A percentile compares a stretch with the other conserved stretches of the same genome.
Evolutionary conservation across 2,797 vertebrate species (phyloP).

Genomic region (Falco rusticolus): DNA sequence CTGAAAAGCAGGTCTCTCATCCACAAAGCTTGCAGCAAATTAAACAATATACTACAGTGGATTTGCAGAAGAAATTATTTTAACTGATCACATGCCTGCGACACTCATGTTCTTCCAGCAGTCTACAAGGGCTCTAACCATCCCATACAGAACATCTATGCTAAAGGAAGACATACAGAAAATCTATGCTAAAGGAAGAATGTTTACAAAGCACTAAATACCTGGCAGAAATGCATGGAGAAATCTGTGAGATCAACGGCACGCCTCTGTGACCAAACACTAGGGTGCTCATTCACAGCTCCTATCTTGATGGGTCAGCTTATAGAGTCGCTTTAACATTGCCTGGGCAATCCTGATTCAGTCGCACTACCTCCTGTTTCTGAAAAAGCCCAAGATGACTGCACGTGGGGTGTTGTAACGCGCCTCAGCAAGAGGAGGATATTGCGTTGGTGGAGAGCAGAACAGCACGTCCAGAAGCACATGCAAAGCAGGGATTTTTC

Average conservation of each 20-base stretch:
- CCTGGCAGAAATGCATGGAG: not conserved
- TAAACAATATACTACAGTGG: not conserved
- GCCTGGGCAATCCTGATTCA: not conserved
- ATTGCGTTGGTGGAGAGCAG: slow-evolving; percentile 31
- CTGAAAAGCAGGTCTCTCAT: not conserved
- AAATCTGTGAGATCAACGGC: not conserved
- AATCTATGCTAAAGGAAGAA: not conserved
- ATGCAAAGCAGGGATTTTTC: slow-evolving; percentile 26
- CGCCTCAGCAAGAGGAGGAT: slow-evolving; percentile 41
- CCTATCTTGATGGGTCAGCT: not conserved
- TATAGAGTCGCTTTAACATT: not conserved
- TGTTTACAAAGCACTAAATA: not conserved
- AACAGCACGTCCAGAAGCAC: slow-evolving; percentile 9
- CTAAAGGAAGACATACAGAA: not conserved
- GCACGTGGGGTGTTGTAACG: not conserved
- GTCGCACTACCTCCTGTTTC: not conserved
- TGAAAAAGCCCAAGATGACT: slow-evolving; percentile 8
- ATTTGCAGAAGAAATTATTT: not conserved
- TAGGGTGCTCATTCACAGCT: not conserved
- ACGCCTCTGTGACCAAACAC: not conserved
- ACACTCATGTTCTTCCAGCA: not conserved
- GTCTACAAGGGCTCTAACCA: not conserved
- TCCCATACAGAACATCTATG: too few relatives aligned
- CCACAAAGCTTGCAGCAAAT: not conserved
- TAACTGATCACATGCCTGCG: not conserved